Conservation (phyloP, 1,140 invertebrate species). For the Periplaneta americana region DNA sequence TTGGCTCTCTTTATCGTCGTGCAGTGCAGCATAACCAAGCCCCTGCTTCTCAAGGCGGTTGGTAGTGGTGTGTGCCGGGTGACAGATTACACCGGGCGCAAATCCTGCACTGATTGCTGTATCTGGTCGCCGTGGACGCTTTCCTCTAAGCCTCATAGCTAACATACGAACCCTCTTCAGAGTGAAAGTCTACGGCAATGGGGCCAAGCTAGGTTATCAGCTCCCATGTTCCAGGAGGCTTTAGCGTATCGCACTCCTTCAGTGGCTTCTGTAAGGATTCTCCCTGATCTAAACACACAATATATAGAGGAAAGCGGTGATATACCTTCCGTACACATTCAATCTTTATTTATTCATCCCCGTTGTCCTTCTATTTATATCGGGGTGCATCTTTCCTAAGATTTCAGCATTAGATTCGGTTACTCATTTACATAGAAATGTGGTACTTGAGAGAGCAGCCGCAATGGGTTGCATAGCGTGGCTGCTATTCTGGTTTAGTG, state of each 20-base stretch:
- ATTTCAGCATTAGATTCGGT: no score
- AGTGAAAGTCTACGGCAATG: not conserved
- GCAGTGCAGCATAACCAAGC: not conserved
- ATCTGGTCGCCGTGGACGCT: not conserved
- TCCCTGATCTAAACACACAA: not conserved
- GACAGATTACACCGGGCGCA: not conserved
- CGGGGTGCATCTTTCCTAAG: no score
- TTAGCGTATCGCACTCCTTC: not conserved
- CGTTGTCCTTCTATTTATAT: no score
- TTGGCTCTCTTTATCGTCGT: no score
- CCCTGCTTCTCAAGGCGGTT: not conserved
- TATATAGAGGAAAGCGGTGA: not conserved
- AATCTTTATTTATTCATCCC: not conserved
- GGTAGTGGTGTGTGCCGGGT: not conserved
- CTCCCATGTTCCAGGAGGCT: not conserved
- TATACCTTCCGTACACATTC: not conserved
- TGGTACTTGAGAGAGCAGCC: no score
- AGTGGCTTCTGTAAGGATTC: not conserved
- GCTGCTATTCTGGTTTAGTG: no score
- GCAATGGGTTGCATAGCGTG: no score
- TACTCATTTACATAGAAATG: no score
- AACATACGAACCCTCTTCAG: not conserved
- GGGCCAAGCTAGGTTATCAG: not conserved
- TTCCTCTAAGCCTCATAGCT: not conserved
- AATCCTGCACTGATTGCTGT: not conserved